Evolutionary conservation across 2,113 vertebrate species (phyloP).

Genomic region (Eptesicus fuscus): DNA sequence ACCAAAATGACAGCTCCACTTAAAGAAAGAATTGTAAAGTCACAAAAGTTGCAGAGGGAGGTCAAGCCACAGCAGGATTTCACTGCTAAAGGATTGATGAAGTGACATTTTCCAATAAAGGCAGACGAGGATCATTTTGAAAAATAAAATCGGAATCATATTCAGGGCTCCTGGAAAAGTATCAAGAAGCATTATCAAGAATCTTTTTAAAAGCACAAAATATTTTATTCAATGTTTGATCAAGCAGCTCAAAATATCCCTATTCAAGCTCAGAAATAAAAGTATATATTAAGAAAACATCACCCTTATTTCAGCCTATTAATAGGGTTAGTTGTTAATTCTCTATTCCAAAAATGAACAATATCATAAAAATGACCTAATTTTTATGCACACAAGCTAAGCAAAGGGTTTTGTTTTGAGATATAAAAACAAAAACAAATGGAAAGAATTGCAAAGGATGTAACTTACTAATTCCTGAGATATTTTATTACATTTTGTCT

Average conservation of each 20-base stretch:
- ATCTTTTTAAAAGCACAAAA: conserved; percentile 27
- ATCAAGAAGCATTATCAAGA: background rate
- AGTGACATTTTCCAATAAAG: conserved; percentile 71
- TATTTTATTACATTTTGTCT: background rate
- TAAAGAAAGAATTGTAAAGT: conserved; percentile 64
- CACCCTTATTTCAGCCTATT: background rate
- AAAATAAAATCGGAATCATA: conserved; percentile 57
- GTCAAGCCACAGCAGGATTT: conserved; percentile 55
- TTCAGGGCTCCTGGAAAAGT: background rate
- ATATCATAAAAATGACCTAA: background rate
- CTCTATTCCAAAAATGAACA: conserved; percentile 15
- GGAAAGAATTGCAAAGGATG: background rate
- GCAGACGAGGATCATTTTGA: conserved; percentile 55
- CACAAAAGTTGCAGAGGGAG: conserved; percentile 61
- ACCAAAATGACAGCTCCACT: conserved; percentile 65
- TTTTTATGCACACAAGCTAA: conserved; percentile 20
- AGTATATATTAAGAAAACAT: background rate
- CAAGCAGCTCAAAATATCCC: background rate
- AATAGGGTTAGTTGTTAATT: background rate
- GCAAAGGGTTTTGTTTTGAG: background rate
- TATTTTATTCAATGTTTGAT: background rate
- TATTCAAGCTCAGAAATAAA: conserved; percentile 15
- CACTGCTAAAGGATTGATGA: conserved; percentile 59
- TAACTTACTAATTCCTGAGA: background rate
- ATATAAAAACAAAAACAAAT: background rate